Conservation (phyloP, 2,888 invertebrate genomes). For the Nudaria mundana region DNA sequence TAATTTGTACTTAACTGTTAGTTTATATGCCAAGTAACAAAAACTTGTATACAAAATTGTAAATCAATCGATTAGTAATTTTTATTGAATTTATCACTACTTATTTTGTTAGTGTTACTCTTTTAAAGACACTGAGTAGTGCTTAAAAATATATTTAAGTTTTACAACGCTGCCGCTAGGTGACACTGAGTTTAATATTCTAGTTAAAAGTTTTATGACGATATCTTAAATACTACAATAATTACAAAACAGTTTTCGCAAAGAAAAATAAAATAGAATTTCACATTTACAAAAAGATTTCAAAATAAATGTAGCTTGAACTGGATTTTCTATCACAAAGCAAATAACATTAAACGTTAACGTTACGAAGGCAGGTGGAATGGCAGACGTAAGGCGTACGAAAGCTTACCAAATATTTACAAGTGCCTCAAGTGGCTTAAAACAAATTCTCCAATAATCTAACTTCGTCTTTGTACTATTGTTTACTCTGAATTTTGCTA, state of each 20-base stretch:
- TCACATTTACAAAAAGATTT: constrained; percentile 26
- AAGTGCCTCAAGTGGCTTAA: constrained; percentile 74
- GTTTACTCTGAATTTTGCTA: constrained; percentile 72
- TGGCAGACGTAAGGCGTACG: constrained; percentile 51
- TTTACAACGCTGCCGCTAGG: no score
- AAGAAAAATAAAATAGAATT: constrained; percentile 14
- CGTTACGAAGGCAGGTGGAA: constrained; percentile 58
- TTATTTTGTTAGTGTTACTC: no score
- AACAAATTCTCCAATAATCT: constrained; percentile 79
- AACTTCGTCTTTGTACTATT: constrained; percentile 66
- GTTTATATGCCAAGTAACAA: no score
- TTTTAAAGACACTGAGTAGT: no score
- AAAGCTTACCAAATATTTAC: constrained; percentile 78
- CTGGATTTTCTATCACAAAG: constrained; percentile 39
- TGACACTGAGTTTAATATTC: no score
- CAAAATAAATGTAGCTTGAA: constrained; percentile 31
- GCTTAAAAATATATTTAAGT: no score
- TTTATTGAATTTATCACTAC: no score
- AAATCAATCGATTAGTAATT: no score
- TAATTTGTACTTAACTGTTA: constrained; percentile 19
- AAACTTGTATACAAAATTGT: no score
- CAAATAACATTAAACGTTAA: constrained; percentile 63
- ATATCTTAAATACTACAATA: no score
- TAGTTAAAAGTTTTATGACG: no score
- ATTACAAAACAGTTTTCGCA: constrained; percentile 5